Evolutionary conservation across 1,140 invertebrate genomes (phyloP).

Genomic region (Sitophilus oryzae): DNA sequence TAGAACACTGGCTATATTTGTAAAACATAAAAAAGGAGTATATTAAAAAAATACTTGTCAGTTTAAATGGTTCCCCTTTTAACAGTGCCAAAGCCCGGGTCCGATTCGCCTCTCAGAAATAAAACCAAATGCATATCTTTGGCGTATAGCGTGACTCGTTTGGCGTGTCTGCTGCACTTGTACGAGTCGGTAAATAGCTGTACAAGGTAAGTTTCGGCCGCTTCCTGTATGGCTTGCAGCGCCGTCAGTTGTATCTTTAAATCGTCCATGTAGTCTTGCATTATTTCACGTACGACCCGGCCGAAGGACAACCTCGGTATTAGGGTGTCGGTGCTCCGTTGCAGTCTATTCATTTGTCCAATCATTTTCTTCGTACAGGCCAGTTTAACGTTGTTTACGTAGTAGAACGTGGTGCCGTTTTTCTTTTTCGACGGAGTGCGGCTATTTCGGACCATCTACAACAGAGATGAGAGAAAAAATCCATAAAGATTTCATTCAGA

Average conservation of each 20-base stretch:
- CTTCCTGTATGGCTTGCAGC: conserved; percentile 57
- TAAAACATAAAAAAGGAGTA: too few species aligned
- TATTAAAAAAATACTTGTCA: too few species aligned
- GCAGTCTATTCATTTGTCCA: neutral
- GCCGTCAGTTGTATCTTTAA: conserved; percentile 52
- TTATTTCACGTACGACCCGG: conserved; percentile 37
- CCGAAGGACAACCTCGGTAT: conserved; percentile 39
- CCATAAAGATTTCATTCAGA: too few species aligned
- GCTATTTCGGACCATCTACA: too few species aligned
- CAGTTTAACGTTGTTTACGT: neutral
- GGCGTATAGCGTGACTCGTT: conserved; percentile 68
- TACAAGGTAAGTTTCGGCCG: conserved; percentile 67
- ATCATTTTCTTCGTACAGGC: neutral
- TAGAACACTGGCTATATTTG: too few species aligned
- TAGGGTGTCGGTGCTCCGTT: neutral
- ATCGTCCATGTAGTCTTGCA: neutral
- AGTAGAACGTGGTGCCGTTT: too few species aligned
- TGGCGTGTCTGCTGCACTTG: conserved; percentile 64
- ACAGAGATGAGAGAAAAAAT: too few species aligned
- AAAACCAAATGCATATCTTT: conserved; percentile 53
- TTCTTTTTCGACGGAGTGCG: too few species aligned
- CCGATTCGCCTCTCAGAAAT: conserved; percentile 41
- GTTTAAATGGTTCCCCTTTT: too few species aligned
- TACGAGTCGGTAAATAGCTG: conserved; percentile 72
- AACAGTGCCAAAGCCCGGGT: too few species aligned